Conservation (phyloP, 1,140 invertebrate genomes). For the Sitobion miscanthi region DNA sequence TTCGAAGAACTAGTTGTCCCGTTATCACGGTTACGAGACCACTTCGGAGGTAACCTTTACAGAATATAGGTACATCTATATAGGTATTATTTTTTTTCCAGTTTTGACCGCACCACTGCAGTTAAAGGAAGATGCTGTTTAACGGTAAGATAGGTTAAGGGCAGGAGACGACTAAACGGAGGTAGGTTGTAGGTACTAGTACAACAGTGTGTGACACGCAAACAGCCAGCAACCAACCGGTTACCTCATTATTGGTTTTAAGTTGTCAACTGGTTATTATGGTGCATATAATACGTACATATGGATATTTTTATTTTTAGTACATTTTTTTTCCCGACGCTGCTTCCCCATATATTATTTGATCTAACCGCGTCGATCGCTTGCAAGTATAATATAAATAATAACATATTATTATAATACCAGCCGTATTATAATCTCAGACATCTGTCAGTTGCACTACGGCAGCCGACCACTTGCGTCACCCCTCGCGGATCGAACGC, state of each 20-base stretch:
- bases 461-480: not conserved
- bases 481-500: not conserved
- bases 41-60: slow-evolving; percentile 7
- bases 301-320: not conserved
- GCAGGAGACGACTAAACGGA: slow-evolving; percentile 4
- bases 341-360: not conserved
- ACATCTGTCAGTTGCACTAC: not conserved
- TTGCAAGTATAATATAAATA: not conserved
- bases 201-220: slow-evolving; percentile 18
- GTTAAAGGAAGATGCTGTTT: slow-evolving; percentile 44
- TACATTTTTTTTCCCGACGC: not conserved
- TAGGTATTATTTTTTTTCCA: slow-evolving; percentile 20
- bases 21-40: slow-evolving; percentile 44
- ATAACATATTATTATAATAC: not conserved
- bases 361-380: not conserved
- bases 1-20: slow-evolving; percentile 42
- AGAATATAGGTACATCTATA: not conserved
- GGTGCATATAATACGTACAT: not conserved
- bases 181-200: not conserved
- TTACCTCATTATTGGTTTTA: slow-evolving; percentile 47
- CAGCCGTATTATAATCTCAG: not conserved
- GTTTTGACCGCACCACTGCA: slow-evolving; percentile 1
- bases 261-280: slow-evolving; percentile 32
- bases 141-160: slow-evolving; percentile 47
- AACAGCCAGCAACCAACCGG: slow-evolving; percentile 35